Percentiles rank a stretch among this genome's conserved stretches.
Conservation (phyloP, 2,113 vertebrate genomes). For the Carassius carassius region DNA sequence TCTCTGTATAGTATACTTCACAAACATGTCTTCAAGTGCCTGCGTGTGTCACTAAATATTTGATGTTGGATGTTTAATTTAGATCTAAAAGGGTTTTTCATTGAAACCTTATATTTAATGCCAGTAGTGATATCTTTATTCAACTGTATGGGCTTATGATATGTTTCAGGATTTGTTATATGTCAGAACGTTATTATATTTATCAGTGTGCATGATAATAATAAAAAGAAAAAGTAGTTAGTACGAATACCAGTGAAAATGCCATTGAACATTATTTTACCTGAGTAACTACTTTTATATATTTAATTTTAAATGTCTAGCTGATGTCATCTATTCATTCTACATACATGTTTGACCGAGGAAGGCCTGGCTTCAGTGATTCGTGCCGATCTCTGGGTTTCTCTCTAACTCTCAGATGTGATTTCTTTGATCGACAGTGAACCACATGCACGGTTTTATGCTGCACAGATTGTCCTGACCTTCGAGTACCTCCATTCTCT, state of each 20-base stretch:
- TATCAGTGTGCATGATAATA: not conserved
- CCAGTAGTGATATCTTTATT: not conserved
- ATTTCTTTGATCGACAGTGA: constrained; percentile 78
- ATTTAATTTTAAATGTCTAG: not conserved
- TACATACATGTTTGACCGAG: not conserved
- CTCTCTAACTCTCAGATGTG: not conserved
- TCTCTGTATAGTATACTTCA: too few species aligned
- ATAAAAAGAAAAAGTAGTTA: not conserved
- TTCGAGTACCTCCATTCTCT: constrained; percentile 99
- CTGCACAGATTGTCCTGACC: constrained; percentile 98
- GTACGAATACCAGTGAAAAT: not conserved
- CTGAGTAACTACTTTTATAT: too few species aligned
- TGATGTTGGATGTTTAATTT: not conserved
- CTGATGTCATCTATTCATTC: not conserved
- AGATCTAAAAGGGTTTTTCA: not conserved
- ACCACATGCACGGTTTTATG: constrained; percentile 97
- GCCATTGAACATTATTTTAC: too few species aligned
- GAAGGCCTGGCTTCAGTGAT: not conserved
- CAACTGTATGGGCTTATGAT: not conserved
- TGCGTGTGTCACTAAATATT: too few species aligned
- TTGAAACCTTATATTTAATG: not conserved
- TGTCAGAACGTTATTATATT: not conserved
- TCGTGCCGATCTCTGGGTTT: not conserved
- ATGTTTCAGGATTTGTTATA: not conserved
- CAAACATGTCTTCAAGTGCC: too few species aligned